Conservation (phyloP, 2,113 vertebrate genomes). For the Morone saxatilis region DNA sequence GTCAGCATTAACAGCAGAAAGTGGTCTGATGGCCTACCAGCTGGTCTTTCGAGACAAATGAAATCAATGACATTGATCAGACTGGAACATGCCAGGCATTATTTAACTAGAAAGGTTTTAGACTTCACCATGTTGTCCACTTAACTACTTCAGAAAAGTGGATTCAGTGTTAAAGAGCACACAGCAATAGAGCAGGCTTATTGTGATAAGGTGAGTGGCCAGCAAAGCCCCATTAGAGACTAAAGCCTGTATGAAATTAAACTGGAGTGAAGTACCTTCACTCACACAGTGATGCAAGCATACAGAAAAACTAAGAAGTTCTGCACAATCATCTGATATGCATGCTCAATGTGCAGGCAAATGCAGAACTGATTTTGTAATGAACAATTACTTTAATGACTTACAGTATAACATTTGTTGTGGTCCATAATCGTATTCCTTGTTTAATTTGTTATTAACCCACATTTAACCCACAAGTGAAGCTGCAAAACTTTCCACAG, state of each 20-base stretch:
- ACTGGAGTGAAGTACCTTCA: neutral
- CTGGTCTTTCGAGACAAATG: slow-evolving; percentile 8
- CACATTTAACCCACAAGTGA: neutral
- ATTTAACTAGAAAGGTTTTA: slow-evolving; percentile 15
- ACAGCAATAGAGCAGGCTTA: neutral
- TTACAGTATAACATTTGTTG: neutral
- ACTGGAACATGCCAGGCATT: slow-evolving; percentile 13
- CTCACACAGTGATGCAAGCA: neutral
- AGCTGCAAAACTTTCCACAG: neutral
- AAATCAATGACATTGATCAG: slow-evolving; percentile 39
- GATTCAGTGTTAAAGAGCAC: neutral
- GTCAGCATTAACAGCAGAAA: neutral
- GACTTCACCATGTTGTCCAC: slow-evolving; percentile 3
- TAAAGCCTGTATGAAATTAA: slow-evolving; percentile 9
- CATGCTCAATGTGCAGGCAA: neutral
- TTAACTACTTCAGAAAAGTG: neutral
- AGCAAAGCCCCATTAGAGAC: slow-evolving; percentile 23
- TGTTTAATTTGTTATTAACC: slow-evolving; percentile 13
- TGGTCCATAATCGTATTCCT: neutral
- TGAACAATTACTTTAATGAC: neutral
- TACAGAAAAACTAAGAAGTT: slow-evolving; percentile 15
- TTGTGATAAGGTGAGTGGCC: slow-evolving; percentile 8
- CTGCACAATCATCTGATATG: neutral
- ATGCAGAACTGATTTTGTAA: neutral
- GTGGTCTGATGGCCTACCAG: neutral